phyloP scores from a whole-genome alignment of 2,888 invertebrate species.

The Epistrophe eligans region DNA sequence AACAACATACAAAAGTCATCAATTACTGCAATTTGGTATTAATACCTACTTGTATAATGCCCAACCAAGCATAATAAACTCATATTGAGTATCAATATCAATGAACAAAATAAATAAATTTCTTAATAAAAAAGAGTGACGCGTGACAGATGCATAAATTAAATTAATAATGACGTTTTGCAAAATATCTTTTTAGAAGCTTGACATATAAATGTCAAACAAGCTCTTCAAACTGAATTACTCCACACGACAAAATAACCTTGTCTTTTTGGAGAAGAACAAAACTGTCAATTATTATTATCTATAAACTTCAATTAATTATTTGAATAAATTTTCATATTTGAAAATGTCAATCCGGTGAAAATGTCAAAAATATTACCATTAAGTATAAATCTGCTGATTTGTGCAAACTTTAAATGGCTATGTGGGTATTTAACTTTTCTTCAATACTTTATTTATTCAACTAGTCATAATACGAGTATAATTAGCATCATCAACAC shows the following conservation, averaged over 20 bases:
- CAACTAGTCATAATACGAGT: not conserved
- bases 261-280: not conserved
- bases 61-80: not conserved
- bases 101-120: not conserved
- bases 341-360: conserved; percentile 13
- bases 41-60: not conserved
- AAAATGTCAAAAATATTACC: conserved; percentile 20
- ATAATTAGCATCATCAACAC: conserved; percentile 27
- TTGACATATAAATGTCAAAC: conserved; percentile 16
- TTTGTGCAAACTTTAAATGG: not conserved
- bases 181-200: not conserved
- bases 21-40: not conserved
- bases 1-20: too few species aligned
- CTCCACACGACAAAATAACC: not conserved
- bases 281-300: not conserved
- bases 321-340: not conserved
- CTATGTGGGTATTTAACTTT: not conserved
- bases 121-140: not conserved
- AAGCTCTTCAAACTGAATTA: not conserved
- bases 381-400: not conserved
- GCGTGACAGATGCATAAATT: not conserved
- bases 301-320: not conserved
- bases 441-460: not conserved
- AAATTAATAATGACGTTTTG: conserved; percentile 1
- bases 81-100: not conserved